A percentile compares a stretch with the other conserved stretches of the same genome.
Evolutionary conservation across 2,797 vertebrate genomes (phyloP).

Genomic region (Aselliscus stoliczkanus): DNA sequence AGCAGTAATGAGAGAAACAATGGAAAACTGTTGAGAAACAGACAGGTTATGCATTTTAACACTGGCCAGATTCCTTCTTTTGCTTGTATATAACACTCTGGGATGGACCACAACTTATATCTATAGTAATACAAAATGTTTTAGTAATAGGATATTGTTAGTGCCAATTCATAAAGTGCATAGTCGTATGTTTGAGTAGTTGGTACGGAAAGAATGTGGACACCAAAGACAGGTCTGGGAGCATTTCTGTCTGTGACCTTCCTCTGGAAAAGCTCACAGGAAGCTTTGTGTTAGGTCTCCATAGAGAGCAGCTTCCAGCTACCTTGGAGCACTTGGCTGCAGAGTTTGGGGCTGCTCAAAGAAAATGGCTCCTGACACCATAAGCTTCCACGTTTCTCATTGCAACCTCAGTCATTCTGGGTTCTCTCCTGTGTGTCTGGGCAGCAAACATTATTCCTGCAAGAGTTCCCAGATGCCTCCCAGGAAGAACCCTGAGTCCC

Average conservation of each 20-base stretch:
- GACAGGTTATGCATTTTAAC: not conserved
- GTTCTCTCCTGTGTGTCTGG: not conserved
- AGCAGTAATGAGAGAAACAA: not conserved
- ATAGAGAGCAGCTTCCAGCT: not conserved
- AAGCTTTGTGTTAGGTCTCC: not conserved
- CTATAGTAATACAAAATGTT: not conserved
- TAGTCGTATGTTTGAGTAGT: too few species aligned
- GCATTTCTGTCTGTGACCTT: not conserved
- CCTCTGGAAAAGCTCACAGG: not conserved
- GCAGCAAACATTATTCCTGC: not conserved
- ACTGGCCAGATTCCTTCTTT: not conserved
- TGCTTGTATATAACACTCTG: not conserved
- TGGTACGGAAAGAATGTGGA: not conserved
- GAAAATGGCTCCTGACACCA: not conserved
- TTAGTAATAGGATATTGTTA: not conserved
- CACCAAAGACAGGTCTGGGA: not conserved
- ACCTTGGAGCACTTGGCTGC: fast-evolving
- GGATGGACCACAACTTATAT: not conserved
- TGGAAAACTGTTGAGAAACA: not conserved
- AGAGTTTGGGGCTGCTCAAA: not conserved
- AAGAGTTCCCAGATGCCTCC: not conserved
- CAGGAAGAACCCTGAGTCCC: not conserved
- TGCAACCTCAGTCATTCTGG: not conserved
- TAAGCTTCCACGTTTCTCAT: fast-evolving
- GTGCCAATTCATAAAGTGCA: not conserved